These are phyloP conservation scores for Tragelaphus strepsiceros DNA, from an alignment of 2,113 vertebrate species.

Conservation along the genomic window DNA sequence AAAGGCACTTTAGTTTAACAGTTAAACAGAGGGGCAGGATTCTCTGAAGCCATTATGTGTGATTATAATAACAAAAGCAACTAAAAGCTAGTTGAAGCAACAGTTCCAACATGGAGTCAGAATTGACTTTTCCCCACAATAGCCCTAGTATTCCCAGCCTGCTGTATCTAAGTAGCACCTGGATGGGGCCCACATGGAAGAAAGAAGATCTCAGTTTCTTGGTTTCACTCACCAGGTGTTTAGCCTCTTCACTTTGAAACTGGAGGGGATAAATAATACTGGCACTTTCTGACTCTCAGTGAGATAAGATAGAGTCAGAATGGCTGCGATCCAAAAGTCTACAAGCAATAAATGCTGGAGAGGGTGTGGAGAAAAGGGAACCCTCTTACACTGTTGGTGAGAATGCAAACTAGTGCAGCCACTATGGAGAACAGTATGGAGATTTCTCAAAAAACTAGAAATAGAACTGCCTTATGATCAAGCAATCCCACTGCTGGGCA, in stretches of 20 bases:
- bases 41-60: neutral
- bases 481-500: too few species aligned
- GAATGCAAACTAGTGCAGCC: too few species aligned
- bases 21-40: neutral
- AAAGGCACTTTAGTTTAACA: neutral
- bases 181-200: fast-evolving
- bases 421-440: too few species aligned
- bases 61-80: neutral
- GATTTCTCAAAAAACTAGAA: too few species aligned
- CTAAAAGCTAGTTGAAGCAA: neutral
- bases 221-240: neutral
- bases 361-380: too few species aligned
- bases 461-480: too few species aligned
- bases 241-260: neutral
- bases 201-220: neutral
- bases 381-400: too few species aligned
- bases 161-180: neutral
- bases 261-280: neutral
- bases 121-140: neutral
- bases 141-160: neutral
- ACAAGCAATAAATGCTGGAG: too few species aligned
- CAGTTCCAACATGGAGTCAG: neutral
- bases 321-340: too few species aligned
- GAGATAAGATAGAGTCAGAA: neutral
- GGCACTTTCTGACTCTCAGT: neutral